Conservation (phyloP, 1,140 invertebrate species). For the Cyphomyrmex costatus region DNA sequence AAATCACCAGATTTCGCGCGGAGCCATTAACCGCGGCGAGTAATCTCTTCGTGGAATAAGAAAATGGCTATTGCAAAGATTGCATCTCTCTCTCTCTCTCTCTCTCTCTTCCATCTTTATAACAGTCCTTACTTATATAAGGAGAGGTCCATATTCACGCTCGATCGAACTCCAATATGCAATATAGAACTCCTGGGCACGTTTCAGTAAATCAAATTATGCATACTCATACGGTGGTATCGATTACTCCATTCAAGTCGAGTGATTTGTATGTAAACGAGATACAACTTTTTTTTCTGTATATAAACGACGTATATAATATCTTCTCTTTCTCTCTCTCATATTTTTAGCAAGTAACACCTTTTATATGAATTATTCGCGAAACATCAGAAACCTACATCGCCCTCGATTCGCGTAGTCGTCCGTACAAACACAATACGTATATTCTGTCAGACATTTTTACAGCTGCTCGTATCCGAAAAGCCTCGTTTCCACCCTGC, state of each 20-base stretch:
- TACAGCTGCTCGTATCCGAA: conserved; percentile 54
- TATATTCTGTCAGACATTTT: conserved; percentile 54
- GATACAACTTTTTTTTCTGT: not conserved
- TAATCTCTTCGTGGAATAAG: conserved; percentile 48
- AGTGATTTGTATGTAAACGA: conserved; percentile 27
- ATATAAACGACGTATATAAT: not conserved
- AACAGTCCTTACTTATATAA: not conserved
- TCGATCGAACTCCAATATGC: not conserved
- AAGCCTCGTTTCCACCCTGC: conserved; percentile 34
- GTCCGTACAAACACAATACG: conserved; percentile 56
- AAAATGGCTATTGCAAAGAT: conserved; percentile 42
- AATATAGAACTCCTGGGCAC: not conserved
- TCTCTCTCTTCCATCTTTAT: not conserved
- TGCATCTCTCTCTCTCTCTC: not conserved
- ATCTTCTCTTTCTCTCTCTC: too few species aligned
- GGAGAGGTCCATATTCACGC: not conserved
- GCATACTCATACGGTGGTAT: not conserved
- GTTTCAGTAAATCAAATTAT: conserved; percentile 22
- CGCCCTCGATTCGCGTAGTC: conserved; percentile 41
- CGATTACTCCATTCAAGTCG: not conserved
- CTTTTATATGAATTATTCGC: conserved; percentile 32
- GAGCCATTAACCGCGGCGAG: conserved; percentile 36
- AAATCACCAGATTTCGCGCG: conserved; percentile 45
- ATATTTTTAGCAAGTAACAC: conserved; percentile 42
- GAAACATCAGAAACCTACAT: conserved; percentile 17